These are phyloP conservation scores for Drosophila parvula DNA, from an alignment of 1,140 invertebrate genomes.

Conservation along the genomic window DNA sequence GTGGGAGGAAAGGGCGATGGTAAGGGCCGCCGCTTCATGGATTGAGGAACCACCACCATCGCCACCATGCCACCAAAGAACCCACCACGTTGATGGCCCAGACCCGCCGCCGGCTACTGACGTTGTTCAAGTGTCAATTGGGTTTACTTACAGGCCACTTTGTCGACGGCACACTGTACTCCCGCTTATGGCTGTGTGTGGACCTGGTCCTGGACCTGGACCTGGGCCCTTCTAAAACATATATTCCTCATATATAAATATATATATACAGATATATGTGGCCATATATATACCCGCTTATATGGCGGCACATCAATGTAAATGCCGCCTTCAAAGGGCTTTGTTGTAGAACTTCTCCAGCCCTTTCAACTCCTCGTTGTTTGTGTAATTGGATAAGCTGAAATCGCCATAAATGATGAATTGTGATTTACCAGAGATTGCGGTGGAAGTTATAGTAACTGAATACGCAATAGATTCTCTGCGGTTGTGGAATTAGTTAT, in stretches of 20 bases:
- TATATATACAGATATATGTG: background rate
- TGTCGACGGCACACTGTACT: constrained; percentile 55
- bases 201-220: constrained; percentile 26
- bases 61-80: constrained; percentile 21
- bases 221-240: constrained; percentile 27
- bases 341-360: constrained; percentile 18
- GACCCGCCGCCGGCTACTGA: constrained; percentile 48
- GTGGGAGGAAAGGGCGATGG: constrained; percentile 27
- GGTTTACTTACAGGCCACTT: constrained; percentile 75
- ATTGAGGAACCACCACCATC: constrained; percentile 37
- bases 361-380: constrained; percentile 2
- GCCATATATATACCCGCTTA: background rate
- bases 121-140: constrained; percentile 77
- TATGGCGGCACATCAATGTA: constrained; percentile 44
- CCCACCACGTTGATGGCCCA: constrained; percentile 41
- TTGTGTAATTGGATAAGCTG: constrained; percentile 50
- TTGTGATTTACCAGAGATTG: constrained; percentile 44
- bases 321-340: constrained; percentile 36
- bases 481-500: constrained; percentile 8
- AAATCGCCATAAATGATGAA: constrained; percentile 43
- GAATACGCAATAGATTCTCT: constrained; percentile 34
- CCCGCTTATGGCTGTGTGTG: background rate
- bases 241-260: constrained; percentile 14
- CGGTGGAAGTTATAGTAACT: constrained; percentile 40
- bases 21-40: constrained; percentile 4